These are phyloP conservation scores for Nesogale talazaci DNA, from an alignment of 2,113 vertebrate genomes.

Conservation along the genomic window DNA sequence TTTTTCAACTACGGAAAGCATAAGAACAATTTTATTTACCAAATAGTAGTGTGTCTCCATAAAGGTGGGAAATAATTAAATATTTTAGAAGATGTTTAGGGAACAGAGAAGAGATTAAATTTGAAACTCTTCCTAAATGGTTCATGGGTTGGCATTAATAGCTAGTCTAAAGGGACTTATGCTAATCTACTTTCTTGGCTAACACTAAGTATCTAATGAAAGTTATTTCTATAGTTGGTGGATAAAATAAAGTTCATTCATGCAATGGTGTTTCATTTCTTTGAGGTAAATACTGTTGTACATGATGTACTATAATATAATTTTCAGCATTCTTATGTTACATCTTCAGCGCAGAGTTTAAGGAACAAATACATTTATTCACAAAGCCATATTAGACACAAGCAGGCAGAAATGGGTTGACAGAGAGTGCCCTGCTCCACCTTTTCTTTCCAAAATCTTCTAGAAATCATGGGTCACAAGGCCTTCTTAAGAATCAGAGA, in stretches of 20 bases:
- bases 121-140: constrained; percentile 75
- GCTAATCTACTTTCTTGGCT: constrained; percentile 70
- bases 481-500: background rate
- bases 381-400: background rate
- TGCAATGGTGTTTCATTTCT: constrained; percentile 10
- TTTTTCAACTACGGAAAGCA: constrained; percentile 50
- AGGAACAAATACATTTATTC: constrained; percentile 25
- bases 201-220: constrained; percentile 71
- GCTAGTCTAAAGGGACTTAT: constrained; percentile 69
- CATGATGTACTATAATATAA: background rate
- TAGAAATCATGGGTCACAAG: background rate
- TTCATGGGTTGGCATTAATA: constrained; percentile 74
- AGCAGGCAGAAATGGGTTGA: background rate
- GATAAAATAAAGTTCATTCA: constrained; percentile 54
- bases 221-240: constrained; percentile 50
- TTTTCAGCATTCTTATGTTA: background rate
- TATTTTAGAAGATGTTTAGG: constrained; percentile 56
- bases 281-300: background rate
- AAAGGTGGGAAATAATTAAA: constrained; percentile 53
- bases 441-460: background rate
- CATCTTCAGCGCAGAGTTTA: constrained; percentile 16
- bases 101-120: constrained; percentile 69
- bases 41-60: constrained; percentile 59
- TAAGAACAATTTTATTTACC: constrained; percentile 62
- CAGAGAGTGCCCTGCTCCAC: background rate